A percentile compares a stretch with the other conserved stretches of the same genome.
Evolutionary conservation across 2,797 vertebrate genomes (phyloP).

Genomic region (Chaenodraco wilsoni): DNA sequence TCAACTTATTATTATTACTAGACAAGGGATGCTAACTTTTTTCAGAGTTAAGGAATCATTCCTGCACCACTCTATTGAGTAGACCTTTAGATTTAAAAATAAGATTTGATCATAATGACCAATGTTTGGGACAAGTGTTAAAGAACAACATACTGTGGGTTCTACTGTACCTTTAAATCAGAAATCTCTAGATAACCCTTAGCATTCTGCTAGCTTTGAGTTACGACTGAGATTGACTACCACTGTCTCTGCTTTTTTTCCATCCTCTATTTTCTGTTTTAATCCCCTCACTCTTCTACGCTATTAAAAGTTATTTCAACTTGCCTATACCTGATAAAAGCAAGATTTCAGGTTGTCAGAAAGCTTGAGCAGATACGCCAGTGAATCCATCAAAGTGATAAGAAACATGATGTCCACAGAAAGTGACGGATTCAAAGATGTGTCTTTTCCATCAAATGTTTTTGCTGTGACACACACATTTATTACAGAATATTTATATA

Average conservation of each 20-base stretch:
- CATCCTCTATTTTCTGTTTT: background rate
- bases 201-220: background rate
- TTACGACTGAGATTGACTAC: background rate
- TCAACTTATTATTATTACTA: too few species aligned
- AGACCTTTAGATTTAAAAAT: too few species aligned
- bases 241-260: background rate
- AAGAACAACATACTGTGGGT: background rate
- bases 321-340: slow-evolving; percentile 1
- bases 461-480: background rate
- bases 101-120: too few species aligned
- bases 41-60: too few species aligned
- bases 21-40: too few species aligned
- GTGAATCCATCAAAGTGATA: slow-evolving; percentile 5
- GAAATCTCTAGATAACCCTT: background rate
- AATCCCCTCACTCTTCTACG: background rate
- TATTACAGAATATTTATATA: too few species aligned
- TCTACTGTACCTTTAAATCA: background rate
- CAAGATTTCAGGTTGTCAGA: slow-evolving; percentile 26
- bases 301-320: slow-evolving; percentile 34
- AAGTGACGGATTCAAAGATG: background rate
- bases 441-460: background rate
- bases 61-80: too few species aligned
- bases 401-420: background rate
- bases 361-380: slow-evolving; percentile 30
- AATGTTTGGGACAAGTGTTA: too few species aligned